Evolutionary conservation across 2,888 invertebrate species (phyloP).

Genomic region (Calliopum simillimum): DNA sequence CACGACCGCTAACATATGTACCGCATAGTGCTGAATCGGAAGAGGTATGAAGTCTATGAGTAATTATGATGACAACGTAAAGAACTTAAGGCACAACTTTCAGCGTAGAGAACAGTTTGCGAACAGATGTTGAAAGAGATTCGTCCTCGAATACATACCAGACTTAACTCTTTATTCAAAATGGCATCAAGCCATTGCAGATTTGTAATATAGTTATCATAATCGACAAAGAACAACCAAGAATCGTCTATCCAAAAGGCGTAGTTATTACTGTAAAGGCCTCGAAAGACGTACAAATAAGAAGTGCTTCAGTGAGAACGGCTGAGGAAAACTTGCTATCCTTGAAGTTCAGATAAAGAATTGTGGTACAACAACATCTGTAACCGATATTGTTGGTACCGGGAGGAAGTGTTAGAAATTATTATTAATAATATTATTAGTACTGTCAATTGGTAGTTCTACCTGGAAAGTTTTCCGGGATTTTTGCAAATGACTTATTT

Average conservation of each 20-base stretch:
- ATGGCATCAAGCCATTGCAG: conserved; percentile 23
- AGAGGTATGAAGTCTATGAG: conserved; percentile 30
- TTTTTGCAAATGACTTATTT: too few species aligned
- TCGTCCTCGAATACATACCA: conserved; percentile 40
- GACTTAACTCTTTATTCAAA: conserved; percentile 35
- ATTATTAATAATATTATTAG: too few species aligned
- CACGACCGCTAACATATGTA: conserved; percentile 25
- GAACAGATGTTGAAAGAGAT: conserved; percentile 38
- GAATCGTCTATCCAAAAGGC: conserved; percentile 23
- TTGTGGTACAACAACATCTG: too few species aligned
- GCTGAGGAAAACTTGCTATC: conserved; percentile 23
- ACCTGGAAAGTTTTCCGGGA: too few species aligned
- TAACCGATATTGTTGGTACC: too few species aligned
- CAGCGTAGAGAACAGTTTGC: conserved; percentile 39
- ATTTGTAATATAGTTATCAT: too few species aligned
- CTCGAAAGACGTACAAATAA: conserved; percentile 37
- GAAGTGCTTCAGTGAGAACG: conserved; percentile 36
- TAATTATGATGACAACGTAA: conserved; percentile 30
- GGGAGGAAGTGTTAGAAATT: too few species aligned
- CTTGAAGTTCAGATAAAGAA: conserved; percentile 31
- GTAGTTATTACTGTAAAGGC: conserved; percentile 1
- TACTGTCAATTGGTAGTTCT: too few species aligned
- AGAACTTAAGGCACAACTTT: not conserved
- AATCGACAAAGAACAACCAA: too few species aligned
- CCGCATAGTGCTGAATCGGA: conserved; percentile 25